phyloP scores from a whole-genome alignment of 2,888 invertebrate species.

The Nymphalis polychloros region DNA sequence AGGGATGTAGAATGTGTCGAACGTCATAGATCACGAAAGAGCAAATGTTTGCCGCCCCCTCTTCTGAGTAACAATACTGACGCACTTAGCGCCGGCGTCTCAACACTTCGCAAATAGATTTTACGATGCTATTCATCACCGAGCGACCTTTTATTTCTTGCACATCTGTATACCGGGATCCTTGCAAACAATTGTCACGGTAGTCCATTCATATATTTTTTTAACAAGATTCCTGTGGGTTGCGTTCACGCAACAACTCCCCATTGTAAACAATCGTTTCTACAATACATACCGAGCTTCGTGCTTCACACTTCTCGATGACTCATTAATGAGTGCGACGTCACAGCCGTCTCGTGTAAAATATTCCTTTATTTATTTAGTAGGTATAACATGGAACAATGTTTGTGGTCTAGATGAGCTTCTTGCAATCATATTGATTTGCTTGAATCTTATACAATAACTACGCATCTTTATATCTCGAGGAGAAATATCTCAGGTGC shows the following conservation, averaged over 20 bases:
- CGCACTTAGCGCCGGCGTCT: slow-evolving; percentile 33
- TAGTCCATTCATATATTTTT: slow-evolving; percentile 2
- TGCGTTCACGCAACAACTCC: background rate
- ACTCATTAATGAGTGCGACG: background rate
- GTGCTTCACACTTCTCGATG: background rate
- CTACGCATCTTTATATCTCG: too few relatives aligned
- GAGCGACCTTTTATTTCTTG: background rate
- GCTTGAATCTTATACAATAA: too few relatives aligned
- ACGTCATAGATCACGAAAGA: slow-evolving; percentile 3
- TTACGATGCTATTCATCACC: slow-evolving; percentile 1
- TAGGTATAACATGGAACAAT: too few relatives aligned
- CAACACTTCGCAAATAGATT: slow-evolving; percentile 2
- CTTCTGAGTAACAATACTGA: slow-evolving; percentile 24
- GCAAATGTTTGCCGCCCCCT: slow-evolving; percentile 11
- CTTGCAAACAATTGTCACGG: background rate
- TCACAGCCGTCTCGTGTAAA: background rate
- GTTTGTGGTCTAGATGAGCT: too few relatives aligned
- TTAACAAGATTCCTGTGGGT: background rate
- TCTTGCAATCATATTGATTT: too few relatives aligned
- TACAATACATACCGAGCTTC: background rate
- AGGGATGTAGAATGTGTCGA: slow-evolving; percentile 2
- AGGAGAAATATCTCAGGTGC: too few relatives aligned
- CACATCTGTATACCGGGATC: background rate
- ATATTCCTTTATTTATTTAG: background rate
- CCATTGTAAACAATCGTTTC: background rate